Evolutionary conservation across 2,888 invertebrate species (phyloP), one percentile per base, ranked within the genome.

Genomic region (Cephus rjabovi): DNA sequence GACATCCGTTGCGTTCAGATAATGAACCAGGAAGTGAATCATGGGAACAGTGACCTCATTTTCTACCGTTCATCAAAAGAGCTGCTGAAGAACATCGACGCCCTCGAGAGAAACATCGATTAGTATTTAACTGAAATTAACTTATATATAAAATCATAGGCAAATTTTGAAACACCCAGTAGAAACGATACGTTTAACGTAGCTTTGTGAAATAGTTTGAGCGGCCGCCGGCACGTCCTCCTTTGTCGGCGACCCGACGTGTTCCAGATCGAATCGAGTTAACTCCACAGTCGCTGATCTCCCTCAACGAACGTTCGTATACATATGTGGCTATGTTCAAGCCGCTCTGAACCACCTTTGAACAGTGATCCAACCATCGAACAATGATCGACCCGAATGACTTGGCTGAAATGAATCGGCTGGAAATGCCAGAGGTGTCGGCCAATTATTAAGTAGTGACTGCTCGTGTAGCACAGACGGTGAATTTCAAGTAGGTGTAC

Each of bases 1-100:
- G 79, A 83, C 73, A 76, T 75, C 31, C 84, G 82, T 12, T 83
- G 82, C 73, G 33, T 80, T 12, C 81, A 85, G 68, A 81, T 85
- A 40, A 78, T 85, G 34, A 84, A 82, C 34, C 80, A 74, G 70
- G 33, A 81, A n/a, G 74, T 85, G 31, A 78, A 86, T 76, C 80
- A 83, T 73, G 80, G 75, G 3, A 79, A 86, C 74, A 78, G 80
- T 35, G 73, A 76, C 3, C 34, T 83, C 23, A 30, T 83, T 3
- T 85, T 84, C 69, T 84, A 81, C 77, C 81, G 82, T 34, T 74
- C 79, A 34, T 83, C 82, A 1, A 73, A 68, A 11, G 80, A 81
- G 79, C 76, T 81, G 35, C 76, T 82, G 37, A 40, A 74, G 33
- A 73, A 69, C 70, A 56, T 69, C 9, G 73, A 56, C 40, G 23